Percentiles rank a stretch among this genome's conserved stretches.
Conservation (phyloP, 1,140 invertebrate species). For the Coelopa frigida region DNA sequence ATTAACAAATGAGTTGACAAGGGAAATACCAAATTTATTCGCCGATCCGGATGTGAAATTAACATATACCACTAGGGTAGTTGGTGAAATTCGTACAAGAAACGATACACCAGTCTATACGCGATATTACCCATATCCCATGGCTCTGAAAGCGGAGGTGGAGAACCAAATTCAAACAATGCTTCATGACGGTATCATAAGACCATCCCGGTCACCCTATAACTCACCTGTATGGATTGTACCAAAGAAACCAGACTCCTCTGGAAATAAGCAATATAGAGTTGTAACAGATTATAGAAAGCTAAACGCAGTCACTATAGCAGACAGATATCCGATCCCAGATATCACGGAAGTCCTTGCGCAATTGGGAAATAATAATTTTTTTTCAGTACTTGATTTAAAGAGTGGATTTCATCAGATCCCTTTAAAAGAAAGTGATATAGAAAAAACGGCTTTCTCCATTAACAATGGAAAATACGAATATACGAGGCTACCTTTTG, state of each 20-base stretch:
- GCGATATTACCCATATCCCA: slow-evolving; percentile 18
- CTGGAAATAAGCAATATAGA: slow-evolving; percentile 31
- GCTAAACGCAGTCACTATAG: slow-evolving; percentile 33
- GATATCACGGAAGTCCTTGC: slow-evolving; percentile 46
- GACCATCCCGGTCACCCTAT: slow-evolving; percentile 17
- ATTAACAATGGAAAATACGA: too few relatives aligned
- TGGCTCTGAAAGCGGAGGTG: slow-evolving; percentile 14
- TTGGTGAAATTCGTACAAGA: slow-evolving; percentile 17
- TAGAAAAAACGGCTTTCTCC: too few relatives aligned
- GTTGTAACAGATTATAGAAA: slow-evolving; percentile 36
- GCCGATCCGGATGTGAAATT: slow-evolving; percentile 16
- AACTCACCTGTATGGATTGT: slow-evolving; percentile 20
- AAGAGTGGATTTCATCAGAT: slow-evolving; percentile 48
- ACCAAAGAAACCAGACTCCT: slow-evolving; percentile 14
- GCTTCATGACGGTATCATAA: slow-evolving; percentile 18
- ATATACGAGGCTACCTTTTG: too few relatives aligned
- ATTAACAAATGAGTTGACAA: background rate
- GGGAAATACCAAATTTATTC: slow-evolving; percentile 11
- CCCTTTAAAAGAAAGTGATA: too few relatives aligned
- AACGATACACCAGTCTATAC: slow-evolving; percentile 17
- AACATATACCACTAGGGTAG: slow-evolving; percentile 16
- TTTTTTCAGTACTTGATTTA: slow-evolving; percentile 46
- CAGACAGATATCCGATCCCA: slow-evolving; percentile 48
- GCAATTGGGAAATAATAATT: slow-evolving; percentile 35
- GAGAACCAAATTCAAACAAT: slow-evolving; percentile 16